Percentiles rank a stretch among this genome's conserved stretches.
Conservation (phyloP, 2,797 vertebrate species). For the Myripristis jacobus region DNA sequence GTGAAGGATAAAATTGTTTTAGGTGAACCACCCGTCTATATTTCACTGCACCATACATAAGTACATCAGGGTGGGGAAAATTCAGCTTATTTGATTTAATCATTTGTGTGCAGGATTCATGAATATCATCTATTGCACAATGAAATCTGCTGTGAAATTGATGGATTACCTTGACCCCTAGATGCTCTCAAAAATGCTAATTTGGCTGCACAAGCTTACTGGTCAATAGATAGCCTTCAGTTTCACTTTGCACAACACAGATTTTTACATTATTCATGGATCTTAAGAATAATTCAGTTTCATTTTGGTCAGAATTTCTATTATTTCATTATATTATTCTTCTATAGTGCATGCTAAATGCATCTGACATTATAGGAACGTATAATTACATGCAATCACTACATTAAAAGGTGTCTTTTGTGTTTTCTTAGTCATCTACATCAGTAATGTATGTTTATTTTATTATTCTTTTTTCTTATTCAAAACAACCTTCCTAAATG, state of each 20-base stretch:
- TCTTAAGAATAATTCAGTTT: conserved; percentile 73
- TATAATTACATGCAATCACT: conserved; percentile 57
- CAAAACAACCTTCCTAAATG: conserved; percentile 3
- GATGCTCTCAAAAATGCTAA: conserved; percentile 80
- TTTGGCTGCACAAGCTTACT: conserved; percentile 65
- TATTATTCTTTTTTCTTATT: conserved; percentile 20
- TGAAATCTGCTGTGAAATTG: conserved; percentile 74
- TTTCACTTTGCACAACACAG: conserved; percentile 68
- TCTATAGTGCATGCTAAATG: conserved; percentile 65
- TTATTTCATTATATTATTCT: conserved; percentile 73
- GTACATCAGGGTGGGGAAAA: conserved; percentile 57
- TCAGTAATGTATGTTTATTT: conserved; percentile 8
- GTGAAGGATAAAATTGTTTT: conserved; percentile 37
- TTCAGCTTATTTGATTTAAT: conserved; percentile 71
- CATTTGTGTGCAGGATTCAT: conserved; percentile 69
- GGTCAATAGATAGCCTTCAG: conserved; percentile 75
- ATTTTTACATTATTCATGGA: conserved; percentile 77
- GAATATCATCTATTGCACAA: conserved; percentile 73
- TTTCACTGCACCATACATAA: conserved; percentile 48
- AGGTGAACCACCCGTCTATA: conserved; percentile 26
- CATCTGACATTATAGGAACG: conserved; percentile 65
- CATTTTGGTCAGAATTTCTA: conserved; percentile 64
- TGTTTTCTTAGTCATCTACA: conserved; percentile 22
- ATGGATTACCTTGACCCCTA: conserved; percentile 81
- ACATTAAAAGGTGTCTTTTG: conserved; percentile 37